A percentile compares a stretch with the other conserved stretches of the same genome.
These are phyloP conservation scores for Drosophila asahinai DNA, from an alignment of 1,140 invertebrate genomes.

Conservation along the genomic window DNA sequence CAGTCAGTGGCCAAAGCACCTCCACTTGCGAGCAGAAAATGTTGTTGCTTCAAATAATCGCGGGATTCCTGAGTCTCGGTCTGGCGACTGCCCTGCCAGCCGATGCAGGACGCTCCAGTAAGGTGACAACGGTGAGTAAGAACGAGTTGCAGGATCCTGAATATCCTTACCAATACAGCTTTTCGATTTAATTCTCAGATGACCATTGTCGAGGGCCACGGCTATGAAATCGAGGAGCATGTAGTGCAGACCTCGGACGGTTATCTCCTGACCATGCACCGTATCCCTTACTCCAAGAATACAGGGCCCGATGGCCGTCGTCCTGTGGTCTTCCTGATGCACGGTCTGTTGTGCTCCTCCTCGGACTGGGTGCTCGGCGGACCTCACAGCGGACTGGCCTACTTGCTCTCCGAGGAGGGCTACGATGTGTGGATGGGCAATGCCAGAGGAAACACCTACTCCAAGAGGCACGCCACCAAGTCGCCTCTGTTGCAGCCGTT, in stretches of 20 bases:
- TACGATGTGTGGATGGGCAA: slow-evolving; percentile 93
- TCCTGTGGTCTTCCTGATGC: slow-evolving; percentile 88
- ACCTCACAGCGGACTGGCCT: slow-evolving; percentile 87
- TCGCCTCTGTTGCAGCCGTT: slow-evolving; percentile 85
- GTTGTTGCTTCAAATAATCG: slow-evolving; percentile 39
- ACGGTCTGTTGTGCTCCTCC: slow-evolving; percentile 90
- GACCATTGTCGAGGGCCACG: slow-evolving; percentile 64
- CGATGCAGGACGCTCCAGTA: slow-evolving; percentile 46
- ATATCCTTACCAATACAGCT: neutral
- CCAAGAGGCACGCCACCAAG: slow-evolving; percentile 87
- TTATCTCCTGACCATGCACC: slow-evolving; percentile 89
- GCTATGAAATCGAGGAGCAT: slow-evolving; percentile 89
- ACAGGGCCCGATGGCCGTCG: slow-evolving; percentile 41
- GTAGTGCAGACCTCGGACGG: slow-evolving; percentile 89
- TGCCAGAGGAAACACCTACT: slow-evolving; percentile 90
- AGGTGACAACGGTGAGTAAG: slow-evolving; percentile 57
- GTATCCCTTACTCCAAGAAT: slow-evolving; percentile 86
- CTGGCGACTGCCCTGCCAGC: slow-evolving; percentile 45
- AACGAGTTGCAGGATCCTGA: rapidly evolving
- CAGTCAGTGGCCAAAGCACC: slow-evolving; percentile 30
- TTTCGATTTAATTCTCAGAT: slow-evolving; percentile 29
- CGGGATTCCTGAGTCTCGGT: slow-evolving; percentile 29
- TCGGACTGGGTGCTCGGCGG: slow-evolving; percentile 90
- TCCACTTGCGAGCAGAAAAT: slow-evolving; percentile 35
- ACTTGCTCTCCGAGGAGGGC: slow-evolving; percentile 87